Conservation (phyloP, 30 jellyfish, hydroid and myxozoan genomes). For the Sanderia malayensis region DNA sequence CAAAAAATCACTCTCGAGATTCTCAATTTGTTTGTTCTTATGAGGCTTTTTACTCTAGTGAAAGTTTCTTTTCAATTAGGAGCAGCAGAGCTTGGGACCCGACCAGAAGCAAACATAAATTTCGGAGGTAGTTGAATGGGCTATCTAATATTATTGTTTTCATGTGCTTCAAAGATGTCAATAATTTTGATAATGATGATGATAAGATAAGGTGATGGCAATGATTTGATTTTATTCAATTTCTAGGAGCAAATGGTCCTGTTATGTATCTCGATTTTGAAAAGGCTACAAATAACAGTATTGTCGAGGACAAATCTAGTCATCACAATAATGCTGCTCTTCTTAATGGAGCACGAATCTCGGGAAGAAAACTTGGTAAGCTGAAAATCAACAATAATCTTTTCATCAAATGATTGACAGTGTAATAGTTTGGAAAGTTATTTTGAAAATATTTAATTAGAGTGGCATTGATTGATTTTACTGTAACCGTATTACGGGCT, state of each 20-base stretch:
- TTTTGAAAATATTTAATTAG: too few relatives aligned
- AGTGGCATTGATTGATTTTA: too few relatives aligned
- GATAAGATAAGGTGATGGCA: not conserved
- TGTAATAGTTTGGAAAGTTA: too few relatives aligned
- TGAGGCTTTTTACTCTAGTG: too few relatives aligned
- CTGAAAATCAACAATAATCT: too few relatives aligned
- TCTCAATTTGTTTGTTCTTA: too few relatives aligned
- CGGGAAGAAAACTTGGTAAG: constrained; percentile 85
- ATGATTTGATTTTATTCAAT: not conserved
- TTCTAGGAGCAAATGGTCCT: constrained; percentile 69
- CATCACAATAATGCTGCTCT: constrained; percentile 76
- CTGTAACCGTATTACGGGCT: too few relatives aligned
- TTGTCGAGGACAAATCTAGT: constrained; percentile 65
- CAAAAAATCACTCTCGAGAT: too few relatives aligned
- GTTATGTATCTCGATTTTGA: constrained; percentile 88
- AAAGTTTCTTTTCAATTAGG: not conserved
- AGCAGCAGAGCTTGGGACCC: not conserved
- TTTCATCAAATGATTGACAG: too few relatives aligned
- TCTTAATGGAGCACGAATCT: constrained; percentile 84
- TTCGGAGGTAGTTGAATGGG: not conserved
- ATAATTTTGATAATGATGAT: not conserved
- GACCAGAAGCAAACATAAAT: not conserved
- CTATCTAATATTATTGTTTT: not conserved
- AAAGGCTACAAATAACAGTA: constrained; percentile 30
- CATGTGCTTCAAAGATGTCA: not conserved